Conservation (phyloP, 1,140 invertebrate genomes). For the Meloidogyne chitwoodi region DNA sequence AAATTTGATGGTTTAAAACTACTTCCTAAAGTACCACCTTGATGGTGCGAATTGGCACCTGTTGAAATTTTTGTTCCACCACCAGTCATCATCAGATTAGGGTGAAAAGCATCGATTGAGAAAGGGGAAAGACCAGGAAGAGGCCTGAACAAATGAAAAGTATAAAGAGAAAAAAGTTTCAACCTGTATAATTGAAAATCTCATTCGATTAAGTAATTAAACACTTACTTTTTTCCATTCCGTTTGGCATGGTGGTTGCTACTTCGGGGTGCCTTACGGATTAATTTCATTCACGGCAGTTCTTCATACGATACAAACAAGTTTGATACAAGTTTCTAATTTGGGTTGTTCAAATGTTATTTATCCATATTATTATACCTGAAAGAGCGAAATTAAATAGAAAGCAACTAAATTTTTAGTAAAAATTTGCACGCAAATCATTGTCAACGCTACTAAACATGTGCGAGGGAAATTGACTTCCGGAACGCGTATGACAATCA, state of each 20-base stretch:
- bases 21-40: neutral
- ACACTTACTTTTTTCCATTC: neutral
- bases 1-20: neutral
- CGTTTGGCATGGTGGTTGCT: neutral
- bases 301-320: neutral
- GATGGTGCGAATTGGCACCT: neutral
- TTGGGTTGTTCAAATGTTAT: neutral
- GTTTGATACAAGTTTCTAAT: neutral
- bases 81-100: neutral
- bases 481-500: neutral
- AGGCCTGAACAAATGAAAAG: neutral
- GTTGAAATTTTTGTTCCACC: neutral
- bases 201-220: neutral
- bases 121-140: neutral
- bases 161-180: neutral
- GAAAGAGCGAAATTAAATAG: neutral
- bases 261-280: neutral
- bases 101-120: neutral
- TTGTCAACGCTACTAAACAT: neutral
- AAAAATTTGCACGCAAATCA: neutral
- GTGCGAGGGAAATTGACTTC: neutral
- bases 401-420: neutral
- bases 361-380: neutral
- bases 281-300: neutral
- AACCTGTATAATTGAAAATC: too few relatives aligned